Evolutionary conservation across 35 echinoderm and acorn worm genomes (phyloP).

Genomic region (Diadema setosum): DNA sequence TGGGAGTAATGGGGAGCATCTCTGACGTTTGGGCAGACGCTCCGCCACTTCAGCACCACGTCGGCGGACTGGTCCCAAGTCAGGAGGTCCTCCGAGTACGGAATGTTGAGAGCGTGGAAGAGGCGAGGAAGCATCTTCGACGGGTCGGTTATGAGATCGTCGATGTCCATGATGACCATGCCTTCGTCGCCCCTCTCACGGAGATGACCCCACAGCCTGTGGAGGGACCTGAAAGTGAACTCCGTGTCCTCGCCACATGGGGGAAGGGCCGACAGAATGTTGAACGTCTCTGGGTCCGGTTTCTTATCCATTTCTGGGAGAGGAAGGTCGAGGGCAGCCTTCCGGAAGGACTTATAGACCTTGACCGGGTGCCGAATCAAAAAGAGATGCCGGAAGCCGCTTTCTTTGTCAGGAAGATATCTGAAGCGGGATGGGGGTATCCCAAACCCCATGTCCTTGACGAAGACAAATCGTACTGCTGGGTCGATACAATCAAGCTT

Average conservation of each 20-base stretch:
- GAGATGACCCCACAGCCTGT: neutral
- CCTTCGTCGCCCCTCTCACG: neutral
- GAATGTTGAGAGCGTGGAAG: neutral
- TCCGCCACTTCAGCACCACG: neutral
- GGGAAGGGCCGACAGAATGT: neutral
- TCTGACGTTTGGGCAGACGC: neutral
- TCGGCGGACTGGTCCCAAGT: neutral
- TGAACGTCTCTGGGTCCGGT: neutral
- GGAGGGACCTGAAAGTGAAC: neutral
- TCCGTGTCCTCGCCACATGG: neutral
- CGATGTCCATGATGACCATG: neutral
- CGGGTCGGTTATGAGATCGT: neutral
- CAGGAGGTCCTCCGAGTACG: neutral
- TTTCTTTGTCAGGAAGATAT: neutral
- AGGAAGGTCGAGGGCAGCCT: neutral
- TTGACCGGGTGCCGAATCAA: neutral
- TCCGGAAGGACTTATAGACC: neutral
- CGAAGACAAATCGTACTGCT: too few relatives aligned
- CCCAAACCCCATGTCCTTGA: neutral
- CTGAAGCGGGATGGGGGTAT: neutral
- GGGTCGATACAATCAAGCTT: too few relatives aligned
- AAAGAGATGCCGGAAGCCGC: neutral
- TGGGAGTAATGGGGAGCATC: neutral
- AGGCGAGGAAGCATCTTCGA: neutral
- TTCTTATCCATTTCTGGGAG: neutral